These are phyloP conservation scores for Conus betulinus DNA, from an alignment of 1,140 invertebrate genomes.

Conservation along the genomic window DNA sequence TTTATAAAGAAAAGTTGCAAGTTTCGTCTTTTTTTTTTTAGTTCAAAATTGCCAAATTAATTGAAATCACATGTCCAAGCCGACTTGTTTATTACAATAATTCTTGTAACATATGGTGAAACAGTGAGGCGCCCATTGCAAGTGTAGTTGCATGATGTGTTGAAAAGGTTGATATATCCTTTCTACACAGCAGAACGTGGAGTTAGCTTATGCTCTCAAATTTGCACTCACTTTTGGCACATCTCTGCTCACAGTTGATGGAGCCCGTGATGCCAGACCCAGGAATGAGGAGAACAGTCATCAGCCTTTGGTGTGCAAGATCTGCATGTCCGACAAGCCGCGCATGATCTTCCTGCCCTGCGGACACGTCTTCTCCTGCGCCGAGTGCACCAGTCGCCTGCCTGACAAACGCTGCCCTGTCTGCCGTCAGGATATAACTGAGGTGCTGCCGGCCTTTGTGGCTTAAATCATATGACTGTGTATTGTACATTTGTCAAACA, in stretches of 20 bases:
- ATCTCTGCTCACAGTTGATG: not conserved
- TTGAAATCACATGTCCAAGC: too few species aligned
- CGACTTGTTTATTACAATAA: too few species aligned
- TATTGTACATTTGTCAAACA: not conserved
- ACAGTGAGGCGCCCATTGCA: too few species aligned
- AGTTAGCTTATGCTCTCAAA: too few species aligned
- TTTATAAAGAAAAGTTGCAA: too few species aligned
- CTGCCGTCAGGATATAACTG: conserved; percentile 2
- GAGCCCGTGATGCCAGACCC: not conserved
- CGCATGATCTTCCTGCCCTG: conserved; percentile 28
- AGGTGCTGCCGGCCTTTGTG: conserved; percentile 18
- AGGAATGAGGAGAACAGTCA: not conserved
- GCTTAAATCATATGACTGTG: not conserved
- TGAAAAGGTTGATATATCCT: too few species aligned
- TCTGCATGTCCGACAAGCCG: conserved; percentile 14
- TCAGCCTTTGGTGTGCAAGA: conserved; percentile 20
- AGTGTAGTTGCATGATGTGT: too few species aligned
- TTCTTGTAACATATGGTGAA: too few species aligned
- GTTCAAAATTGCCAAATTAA: too few species aligned
- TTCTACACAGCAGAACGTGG: too few species aligned
- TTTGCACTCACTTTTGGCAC: too few species aligned
- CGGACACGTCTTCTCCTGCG: conserved; percentile 9
- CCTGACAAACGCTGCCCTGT: conserved; percentile 13
- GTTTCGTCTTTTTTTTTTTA: too few species aligned
- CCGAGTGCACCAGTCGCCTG: conserved; percentile 13